Evolutionary conservation across 2,888 invertebrate species (phyloP), one percentile per base, ranked within the genome.

Genomic region (Campaea margaritaria): DNA sequence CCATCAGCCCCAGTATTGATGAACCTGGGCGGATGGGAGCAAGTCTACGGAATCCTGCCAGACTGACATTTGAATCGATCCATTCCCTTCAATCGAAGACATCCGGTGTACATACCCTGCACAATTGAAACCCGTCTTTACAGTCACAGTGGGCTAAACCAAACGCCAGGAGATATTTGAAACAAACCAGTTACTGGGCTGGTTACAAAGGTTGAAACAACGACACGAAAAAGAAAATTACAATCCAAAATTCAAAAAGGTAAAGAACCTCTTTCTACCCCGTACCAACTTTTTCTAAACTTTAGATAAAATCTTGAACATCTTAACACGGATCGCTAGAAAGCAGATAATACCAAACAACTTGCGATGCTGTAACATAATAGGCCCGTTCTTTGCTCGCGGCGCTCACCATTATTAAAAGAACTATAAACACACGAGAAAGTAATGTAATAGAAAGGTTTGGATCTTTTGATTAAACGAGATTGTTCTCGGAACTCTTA

Each of bases 341-440:
- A 62, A 58, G 62, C 49, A 46, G 51, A 62, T 44, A 52, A 36
- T 39, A 38, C 56, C 13, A 46, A 52, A 45, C 38, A 52, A 48
- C 34, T 28, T 54, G 42, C 28, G 27, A 28, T 16, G 28, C 28
- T 34, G 16, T 11, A 53, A 58, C 52, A 56, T 52, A 53, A 59
- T 49, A 49, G 57, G 42, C 9, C 16, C 55, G 52, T 45, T 44
- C 51, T 43, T 52, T 46, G 52, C 65, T 62, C 54, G 50, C 13
- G 44, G 48, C 61, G 39, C 36, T 21, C 5, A 39, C 58, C 15
- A 16, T 53, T 49, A 58, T 59, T 62, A 48, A 31, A 41, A 55
- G 53, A 58, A 60, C 66, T 64, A 68, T 68, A 68, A 64, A 66
- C 66, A 64, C 64, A 64, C 60, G 63, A 62, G 64, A 62, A 64